A percentile compares a stretch with the other conserved stretches of the same genome.
phyloP scores from a whole-genome alignment of 2,797 vertebrate species.

The Miopithecus talapoin region DNA sequence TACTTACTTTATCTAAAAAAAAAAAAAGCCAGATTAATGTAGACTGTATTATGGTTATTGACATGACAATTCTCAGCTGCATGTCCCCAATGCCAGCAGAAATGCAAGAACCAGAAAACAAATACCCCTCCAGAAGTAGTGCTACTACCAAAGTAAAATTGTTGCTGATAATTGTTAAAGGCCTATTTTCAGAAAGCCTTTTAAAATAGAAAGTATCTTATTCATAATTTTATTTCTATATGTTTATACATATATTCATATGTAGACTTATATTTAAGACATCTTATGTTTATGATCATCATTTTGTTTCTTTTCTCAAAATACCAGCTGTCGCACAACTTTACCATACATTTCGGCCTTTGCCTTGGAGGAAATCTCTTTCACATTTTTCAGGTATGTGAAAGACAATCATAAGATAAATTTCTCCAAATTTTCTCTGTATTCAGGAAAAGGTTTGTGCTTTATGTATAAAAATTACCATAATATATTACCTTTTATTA shows the following conservation, averaged over 20 bases:
- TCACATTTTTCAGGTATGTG: not conserved
- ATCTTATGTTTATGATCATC: not conserved
- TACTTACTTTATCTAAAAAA: not conserved
- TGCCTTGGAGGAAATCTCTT: not conserved
- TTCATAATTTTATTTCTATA: not conserved
- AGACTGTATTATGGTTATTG: not conserved
- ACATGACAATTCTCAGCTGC: not conserved
- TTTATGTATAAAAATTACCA: not conserved
- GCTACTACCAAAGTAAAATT: not conserved
- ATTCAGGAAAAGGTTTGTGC: not conserved
- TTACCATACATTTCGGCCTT: not conserved
- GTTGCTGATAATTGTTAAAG: not conserved
- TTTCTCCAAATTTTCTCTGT: not conserved
- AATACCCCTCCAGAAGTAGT: not conserved
- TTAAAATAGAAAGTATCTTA: not conserved
- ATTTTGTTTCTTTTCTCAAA: constrained; percentile 22
- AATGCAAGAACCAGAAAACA: not conserved
- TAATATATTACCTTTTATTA: not conserved
- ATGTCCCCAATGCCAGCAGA: not conserved
- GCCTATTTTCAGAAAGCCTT: not conserved
- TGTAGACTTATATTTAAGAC: not conserved
- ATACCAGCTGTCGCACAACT: not conserved
- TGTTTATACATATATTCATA: not conserved
- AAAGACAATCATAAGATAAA: not conserved
- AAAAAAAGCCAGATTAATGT: not conserved